Percentiles rank a stretch among this genome's conserved stretches.
phyloP scores from a whole-genome alignment of 2,113 vertebrate species.

The Melanerpes formicivorus region DNA sequence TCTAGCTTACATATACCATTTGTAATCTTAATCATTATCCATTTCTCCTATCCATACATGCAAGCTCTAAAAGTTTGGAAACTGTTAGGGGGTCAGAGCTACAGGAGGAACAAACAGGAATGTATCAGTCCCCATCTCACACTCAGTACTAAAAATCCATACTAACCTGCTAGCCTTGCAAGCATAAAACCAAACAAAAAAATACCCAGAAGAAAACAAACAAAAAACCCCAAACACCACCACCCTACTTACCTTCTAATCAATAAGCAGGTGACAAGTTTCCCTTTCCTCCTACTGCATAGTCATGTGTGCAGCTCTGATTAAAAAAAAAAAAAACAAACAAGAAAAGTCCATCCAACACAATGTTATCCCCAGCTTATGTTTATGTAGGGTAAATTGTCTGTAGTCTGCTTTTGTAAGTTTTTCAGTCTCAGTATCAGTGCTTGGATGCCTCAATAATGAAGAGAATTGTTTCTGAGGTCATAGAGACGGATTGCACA shows the following conservation, averaged over 20 bases:
- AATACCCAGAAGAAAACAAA: too few relatives aligned
- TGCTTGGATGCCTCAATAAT: neutral
- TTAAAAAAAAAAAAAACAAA: neutral
- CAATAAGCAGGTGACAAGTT: neutral
- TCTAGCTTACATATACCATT: neutral
- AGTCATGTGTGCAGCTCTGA: neutral
- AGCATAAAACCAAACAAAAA: neutral
- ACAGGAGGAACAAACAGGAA: neutral
- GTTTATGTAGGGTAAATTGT: conserved; percentile 45
- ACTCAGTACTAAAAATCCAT: neutral
- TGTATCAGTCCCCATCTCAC: neutral
- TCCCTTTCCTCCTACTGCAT: neutral
- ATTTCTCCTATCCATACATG: neutral
- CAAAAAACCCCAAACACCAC: too few relatives aligned
- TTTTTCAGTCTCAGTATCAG: conserved; percentile 2
- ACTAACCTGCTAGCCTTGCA: neutral
- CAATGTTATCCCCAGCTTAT: neutral
- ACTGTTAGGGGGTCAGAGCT: neutral
- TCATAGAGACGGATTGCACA: conserved; percentile 38
- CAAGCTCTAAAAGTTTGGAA: neutral
- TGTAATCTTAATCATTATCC: neutral
- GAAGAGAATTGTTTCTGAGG: conserved; percentile 14
- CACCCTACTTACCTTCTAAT: neutral
- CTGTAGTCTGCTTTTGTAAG: conserved; percentile 2
- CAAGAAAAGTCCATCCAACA: neutral